Evolutionary conservation across 2,797 vertebrate genomes (phyloP).

Genomic region (Pelobates cultripes): DNA sequence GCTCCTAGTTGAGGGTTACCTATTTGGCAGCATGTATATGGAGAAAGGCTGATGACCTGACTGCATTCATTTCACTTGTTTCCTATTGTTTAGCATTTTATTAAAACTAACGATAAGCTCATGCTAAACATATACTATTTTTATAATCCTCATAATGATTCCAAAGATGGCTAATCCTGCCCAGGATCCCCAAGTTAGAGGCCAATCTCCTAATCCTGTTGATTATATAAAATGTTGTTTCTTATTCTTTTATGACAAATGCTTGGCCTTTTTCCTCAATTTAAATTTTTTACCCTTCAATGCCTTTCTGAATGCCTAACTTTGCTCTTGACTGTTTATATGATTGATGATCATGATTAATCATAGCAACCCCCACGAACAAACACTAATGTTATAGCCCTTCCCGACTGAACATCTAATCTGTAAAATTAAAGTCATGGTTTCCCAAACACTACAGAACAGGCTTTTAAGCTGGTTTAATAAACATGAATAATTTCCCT

Average conservation of each 20-base stretch:
- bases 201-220: no score
- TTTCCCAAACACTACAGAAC: conserved; percentile 12
- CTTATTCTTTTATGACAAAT: neutral
- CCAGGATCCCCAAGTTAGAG: no score
- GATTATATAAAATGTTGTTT: no score
- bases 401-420: conserved; percentile 1
- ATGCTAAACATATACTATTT: no score
- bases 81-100: no score
- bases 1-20: no score
- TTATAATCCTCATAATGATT: no score
- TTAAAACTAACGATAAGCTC: no score
- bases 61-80: no score
- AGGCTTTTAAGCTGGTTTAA: conserved; percentile 12
- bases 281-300: neutral
- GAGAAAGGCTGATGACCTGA: no score
- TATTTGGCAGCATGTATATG: no score
- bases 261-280: neutral
- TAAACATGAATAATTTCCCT: conserved; percentile 33
- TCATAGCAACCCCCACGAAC: conserved; percentile 3
- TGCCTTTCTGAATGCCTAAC: neutral
- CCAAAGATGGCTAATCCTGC: no score
- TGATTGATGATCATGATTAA: conserved; percentile 9
- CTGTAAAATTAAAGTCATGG: conserved; percentile 11
- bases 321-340: neutral
- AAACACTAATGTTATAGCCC: neutral